Evolutionary conservation across 2,888 invertebrate species (phyloP).

Genomic region (Acleris literana): DNA sequence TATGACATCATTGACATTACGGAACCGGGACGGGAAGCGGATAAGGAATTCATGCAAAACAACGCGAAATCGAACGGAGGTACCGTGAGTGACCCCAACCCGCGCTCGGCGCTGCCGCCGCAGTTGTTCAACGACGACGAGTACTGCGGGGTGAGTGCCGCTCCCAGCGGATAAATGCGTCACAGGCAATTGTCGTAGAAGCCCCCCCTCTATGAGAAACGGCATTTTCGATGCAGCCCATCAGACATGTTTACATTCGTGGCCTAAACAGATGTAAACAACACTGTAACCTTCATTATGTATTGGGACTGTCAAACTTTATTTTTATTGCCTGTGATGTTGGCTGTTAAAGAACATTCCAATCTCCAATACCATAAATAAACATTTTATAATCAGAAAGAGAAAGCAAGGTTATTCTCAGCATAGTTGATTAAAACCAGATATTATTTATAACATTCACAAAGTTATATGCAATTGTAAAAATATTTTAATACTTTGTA

Average conservation of each 20-base stretch:
- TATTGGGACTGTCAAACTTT: slow-evolving; percentile 22
- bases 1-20: slow-evolving; percentile 97
- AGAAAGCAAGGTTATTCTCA: slow-evolving; percentile 11
- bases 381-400: slow-evolving; percentile 14
- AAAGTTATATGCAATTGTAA: no score
- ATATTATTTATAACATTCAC: neutral
- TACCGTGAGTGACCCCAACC: slow-evolving; percentile 88
- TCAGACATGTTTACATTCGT: neutral
- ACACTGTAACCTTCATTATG: slow-evolving; percentile 26
- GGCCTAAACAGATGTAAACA: slow-evolving; percentile 25
- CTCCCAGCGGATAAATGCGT: neutral
- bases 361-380: slow-evolving; percentile 15
- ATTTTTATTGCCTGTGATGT: slow-evolving; percentile 15
- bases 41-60: slow-evolving; percentile 96
- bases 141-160: slow-evolving; percentile 93
- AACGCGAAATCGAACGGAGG: slow-evolving; percentile 90
- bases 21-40: slow-evolving; percentile 94
- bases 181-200: neutral
- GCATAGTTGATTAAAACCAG: slow-evolving; percentile 1
- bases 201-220: neutral
- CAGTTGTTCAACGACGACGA: slow-evolving; percentile 96
- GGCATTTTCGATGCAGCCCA: neutral
- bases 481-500: no score
- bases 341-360: slow-evolving; percentile 33
- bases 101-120: slow-evolving; percentile 93